These are phyloP conservation scores for Pyralis farinalis DNA, from an alignment of 2,888 invertebrate genomes.

Conservation along the genomic window DNA sequence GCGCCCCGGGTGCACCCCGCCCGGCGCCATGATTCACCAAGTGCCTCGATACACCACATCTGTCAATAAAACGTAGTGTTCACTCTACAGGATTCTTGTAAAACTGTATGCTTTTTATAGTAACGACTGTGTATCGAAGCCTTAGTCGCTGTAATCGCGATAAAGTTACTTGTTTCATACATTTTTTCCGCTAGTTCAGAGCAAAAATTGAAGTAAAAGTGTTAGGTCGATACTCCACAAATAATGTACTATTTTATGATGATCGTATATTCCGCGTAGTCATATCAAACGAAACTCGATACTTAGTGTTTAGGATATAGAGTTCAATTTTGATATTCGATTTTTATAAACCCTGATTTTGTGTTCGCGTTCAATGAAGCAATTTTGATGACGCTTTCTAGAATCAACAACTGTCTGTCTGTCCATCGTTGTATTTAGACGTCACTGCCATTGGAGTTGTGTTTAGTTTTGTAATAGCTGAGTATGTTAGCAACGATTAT, in stretches of 20 bases:
- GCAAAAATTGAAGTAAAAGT: too few relatives aligned
- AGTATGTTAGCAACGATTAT: slow-evolving; percentile 38
- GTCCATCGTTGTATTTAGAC: slow-evolving; percentile 19
- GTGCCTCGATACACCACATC: slow-evolving; percentile 50
- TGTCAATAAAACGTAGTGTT: slow-evolving; percentile 46
- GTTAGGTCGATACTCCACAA: too few relatives aligned
- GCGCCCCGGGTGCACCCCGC: slow-evolving; percentile 21
- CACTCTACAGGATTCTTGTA: slow-evolving; percentile 33
- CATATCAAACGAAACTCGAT: slow-evolving; percentile 59
- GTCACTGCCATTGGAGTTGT: slow-evolving; percentile 59
- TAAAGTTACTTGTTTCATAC: too few relatives aligned
- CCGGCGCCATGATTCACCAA: slow-evolving; percentile 40
- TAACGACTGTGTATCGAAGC: too few relatives aligned
- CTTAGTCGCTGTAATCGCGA: too few relatives aligned
- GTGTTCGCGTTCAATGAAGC: slow-evolving; percentile 34
- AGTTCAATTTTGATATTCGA: slow-evolving; percentile 49
- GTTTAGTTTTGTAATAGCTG: slow-evolving; percentile 26
- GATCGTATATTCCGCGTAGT: slow-evolving; percentile 46
- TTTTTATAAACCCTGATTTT: slow-evolving; percentile 32
- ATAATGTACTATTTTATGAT: too few relatives aligned
- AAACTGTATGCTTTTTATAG: too few relatives aligned
- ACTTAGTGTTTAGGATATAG: slow-evolving; percentile 40
- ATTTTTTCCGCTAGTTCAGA: too few relatives aligned
- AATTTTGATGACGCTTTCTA: slow-evolving; percentile 37
- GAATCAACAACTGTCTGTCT: slow-evolving; percentile 59